These are phyloP conservation scores for Philantomba maxwellii DNA, from an alignment of 2,113 vertebrate species.

Conservation along the genomic window DNA sequence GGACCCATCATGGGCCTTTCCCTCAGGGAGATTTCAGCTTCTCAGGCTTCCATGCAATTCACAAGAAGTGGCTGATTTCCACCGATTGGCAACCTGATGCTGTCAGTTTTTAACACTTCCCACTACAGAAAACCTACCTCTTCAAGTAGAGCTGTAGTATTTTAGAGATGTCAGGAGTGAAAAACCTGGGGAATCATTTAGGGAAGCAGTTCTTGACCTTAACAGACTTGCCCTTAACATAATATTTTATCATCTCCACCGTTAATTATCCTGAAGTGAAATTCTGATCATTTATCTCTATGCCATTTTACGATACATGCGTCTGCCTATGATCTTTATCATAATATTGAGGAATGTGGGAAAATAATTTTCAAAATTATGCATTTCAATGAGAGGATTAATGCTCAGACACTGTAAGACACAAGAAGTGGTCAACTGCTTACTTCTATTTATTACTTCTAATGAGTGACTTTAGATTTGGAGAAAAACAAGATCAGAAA, in stretches of 20 bases:
- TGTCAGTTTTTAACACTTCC: neutral
- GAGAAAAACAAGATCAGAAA: neutral
- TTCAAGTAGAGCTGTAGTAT: neutral
- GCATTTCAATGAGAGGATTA: neutral
- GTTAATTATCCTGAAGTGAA: neutral
- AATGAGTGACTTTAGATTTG: neutral
- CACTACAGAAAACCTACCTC: neutral
- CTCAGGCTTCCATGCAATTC: neutral
- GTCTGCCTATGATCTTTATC: neutral
- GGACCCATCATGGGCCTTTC: rapidly evolving
- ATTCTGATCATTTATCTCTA: neutral
- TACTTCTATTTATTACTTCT: neutral
- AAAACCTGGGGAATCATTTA: neutral
- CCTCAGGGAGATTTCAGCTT: neutral
- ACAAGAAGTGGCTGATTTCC: neutral
- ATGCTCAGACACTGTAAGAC: neutral
- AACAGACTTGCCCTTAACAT: neutral
- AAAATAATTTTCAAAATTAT: neutral
- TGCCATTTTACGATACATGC: neutral
- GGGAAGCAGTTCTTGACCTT: neutral
- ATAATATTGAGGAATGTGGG: neutral
- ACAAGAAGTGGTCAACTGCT: neutral
- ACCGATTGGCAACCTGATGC: neutral
- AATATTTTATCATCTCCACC: neutral
- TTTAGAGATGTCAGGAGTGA: neutral